These are phyloP conservation scores for Calosoma granatense DNA, from an alignment of 1,140 invertebrate species.

Conservation along the genomic window DNA sequence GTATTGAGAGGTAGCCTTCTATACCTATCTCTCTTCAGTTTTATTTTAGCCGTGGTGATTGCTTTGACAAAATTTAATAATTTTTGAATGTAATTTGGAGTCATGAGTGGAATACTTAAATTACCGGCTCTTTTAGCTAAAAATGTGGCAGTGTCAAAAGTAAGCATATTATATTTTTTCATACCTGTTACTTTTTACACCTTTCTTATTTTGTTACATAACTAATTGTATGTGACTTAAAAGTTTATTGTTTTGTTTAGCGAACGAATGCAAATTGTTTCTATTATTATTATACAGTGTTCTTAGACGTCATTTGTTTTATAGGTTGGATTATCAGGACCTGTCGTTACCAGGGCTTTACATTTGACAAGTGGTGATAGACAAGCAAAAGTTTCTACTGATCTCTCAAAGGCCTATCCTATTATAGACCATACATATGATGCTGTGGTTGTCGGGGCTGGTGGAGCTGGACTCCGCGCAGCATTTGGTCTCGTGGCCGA, in stretches of 20 bases:
- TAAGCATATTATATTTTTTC: background rate
- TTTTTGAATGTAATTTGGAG: background rate
- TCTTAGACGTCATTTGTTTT: background rate
- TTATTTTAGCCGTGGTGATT: background rate
- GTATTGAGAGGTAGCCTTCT: too few relatives aligned
- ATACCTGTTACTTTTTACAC: background rate
- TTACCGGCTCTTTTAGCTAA: background rate
- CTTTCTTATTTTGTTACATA: background rate
- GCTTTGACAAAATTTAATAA: background rate
- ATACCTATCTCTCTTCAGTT: too few relatives aligned
- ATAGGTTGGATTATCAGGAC: conserved; percentile 13
- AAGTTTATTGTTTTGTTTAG: background rate
- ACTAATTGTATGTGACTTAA: background rate
- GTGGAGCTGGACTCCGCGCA: conserved; percentile 82
- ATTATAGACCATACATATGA: conserved; percentile 83
- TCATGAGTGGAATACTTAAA: background rate
- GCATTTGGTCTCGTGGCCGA: conserved; percentile 84
- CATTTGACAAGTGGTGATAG: conserved; percentile 11
- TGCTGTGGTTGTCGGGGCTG: conserved; percentile 88
- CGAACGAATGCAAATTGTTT: background rate
- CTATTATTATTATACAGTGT: background rate
- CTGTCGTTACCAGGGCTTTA: conserved; percentile 4
- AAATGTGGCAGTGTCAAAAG: background rate
- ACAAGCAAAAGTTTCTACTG: conserved; percentile 12
- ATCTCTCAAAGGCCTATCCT: conserved; percentile 43